A percentile compares a stretch with the other conserved stretches of the same genome.
Evolutionary conservation across 2,113 vertebrate species (phyloP).

Genomic region (Cyphomyrus plagiostoma): DNA sequence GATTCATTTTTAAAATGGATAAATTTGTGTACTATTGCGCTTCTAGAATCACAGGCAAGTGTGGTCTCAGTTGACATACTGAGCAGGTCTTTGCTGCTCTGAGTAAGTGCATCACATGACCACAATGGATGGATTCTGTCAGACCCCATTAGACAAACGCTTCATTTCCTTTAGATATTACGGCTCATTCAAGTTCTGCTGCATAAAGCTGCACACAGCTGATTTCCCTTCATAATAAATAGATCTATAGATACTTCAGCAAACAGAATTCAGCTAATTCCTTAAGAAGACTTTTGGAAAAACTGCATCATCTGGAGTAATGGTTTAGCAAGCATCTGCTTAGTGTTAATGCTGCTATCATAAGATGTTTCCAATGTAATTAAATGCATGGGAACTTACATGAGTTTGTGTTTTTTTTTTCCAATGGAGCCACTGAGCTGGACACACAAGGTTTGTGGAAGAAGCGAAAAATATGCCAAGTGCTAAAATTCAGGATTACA

Average conservation of each 20-base stretch:
- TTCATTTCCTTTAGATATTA: slow-evolving; percentile 55
- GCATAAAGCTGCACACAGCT: slow-evolving; percentile 17
- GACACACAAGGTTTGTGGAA: not conserved
- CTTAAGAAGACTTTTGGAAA: slow-evolving; percentile 30
- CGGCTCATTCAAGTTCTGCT: slow-evolving; percentile 32
- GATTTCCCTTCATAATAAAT: slow-evolving; percentile 43
- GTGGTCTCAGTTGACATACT: not conserved
- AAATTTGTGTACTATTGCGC: not conserved
- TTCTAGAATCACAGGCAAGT: not conserved
- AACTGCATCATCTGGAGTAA: not conserved
- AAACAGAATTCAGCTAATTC: slow-evolving; percentile 39
- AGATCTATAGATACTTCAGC: slow-evolving; percentile 29
- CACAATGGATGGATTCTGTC: slow-evolving; percentile 60
- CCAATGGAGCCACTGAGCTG: not conserved
- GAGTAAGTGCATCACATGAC: slow-evolving; percentile 49
- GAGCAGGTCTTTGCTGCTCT: not conserved
- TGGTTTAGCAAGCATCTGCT: not conserved
- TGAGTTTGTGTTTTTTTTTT: not conserved
- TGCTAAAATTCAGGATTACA: slow-evolving; percentile 29
- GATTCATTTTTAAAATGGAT: not conserved
- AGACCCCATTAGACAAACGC: slow-evolving; percentile 55
- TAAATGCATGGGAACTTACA: not conserved
- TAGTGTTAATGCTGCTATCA: not conserved
- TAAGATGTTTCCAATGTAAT: not conserved
- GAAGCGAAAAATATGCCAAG: slow-evolving; percentile 18